Evolutionary conservation across 2,113 vertebrate genomes (phyloP).

Genomic region (Pituophis catenifer): DNA sequence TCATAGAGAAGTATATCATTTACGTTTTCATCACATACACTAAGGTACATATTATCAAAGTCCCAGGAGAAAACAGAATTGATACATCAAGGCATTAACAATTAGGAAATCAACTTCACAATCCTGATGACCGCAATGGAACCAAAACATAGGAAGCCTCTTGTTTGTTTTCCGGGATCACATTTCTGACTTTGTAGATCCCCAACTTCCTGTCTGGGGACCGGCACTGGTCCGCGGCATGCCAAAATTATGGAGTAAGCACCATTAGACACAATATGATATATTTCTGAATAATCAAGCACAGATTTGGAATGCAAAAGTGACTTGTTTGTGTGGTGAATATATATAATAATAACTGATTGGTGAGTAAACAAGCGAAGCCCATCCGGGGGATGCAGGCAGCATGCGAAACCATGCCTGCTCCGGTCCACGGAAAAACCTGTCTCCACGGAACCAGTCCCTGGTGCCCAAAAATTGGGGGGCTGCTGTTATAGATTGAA

Average conservation of each 20-base stretch:
- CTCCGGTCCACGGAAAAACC: accelerated
- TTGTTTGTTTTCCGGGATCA: background rate
- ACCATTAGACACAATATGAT: background rate
- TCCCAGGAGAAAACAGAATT: constrained; percentile 14
- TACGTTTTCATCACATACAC: constrained; percentile 37
- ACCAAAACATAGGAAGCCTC: background rate
- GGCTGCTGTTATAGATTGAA: background rate
- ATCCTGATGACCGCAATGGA: background rate
- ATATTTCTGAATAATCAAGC: background rate
- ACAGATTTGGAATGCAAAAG: background rate
- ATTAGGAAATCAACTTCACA: background rate
- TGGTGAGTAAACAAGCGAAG: background rate
- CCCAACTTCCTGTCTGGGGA: too few relatives aligned
- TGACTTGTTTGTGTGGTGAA: background rate
- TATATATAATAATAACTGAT: background rate
- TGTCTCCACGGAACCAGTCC: too few relatives aligned
- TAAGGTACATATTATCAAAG: constrained; percentile 36
- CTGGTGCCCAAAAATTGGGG: too few relatives aligned
- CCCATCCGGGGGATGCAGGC: too few relatives aligned
- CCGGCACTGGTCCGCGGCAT: too few relatives aligned
- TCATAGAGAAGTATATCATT: constrained; percentile 60
- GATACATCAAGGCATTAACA: background rate
- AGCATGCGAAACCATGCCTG: too few relatives aligned
- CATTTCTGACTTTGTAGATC: background rate
- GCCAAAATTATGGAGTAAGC: background rate